Percentiles rank a stretch among this genome's conserved stretches.
phyloP scores from a whole-genome alignment of 2,113 vertebrate species.

The Phrynosoma platyrhinos region DNA sequence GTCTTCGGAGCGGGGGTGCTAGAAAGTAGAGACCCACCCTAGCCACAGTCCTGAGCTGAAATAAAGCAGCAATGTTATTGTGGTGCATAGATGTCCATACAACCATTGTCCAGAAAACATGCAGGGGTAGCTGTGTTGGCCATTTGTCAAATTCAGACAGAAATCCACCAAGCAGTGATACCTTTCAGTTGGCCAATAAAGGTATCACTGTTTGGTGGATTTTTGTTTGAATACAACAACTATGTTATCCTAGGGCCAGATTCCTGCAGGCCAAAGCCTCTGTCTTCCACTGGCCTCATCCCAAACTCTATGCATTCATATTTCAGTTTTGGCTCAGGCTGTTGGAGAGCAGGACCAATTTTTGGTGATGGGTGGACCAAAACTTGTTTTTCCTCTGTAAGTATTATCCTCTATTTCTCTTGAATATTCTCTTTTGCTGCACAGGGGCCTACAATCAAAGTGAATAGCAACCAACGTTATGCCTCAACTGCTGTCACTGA shows the following conservation, averaged over 20 bases:
- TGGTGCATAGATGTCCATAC: background rate
- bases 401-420: background rate
- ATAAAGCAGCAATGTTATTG: background rate
- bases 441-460: slow-evolving; percentile 96
- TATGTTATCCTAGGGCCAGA: background rate
- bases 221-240: background rate
- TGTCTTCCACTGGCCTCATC: background rate
- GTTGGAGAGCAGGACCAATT: background rate
- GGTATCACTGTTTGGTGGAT: no score
- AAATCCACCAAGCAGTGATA: no score
- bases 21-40: background rate
- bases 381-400: background rate
- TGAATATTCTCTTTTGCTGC: slow-evolving; percentile 7
- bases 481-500: slow-evolving; percentile 93
- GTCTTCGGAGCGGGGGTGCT: no score
- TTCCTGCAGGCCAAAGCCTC: background rate
- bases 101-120: background rate
- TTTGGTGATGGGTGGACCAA: background rate
- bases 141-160: no score
- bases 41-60: background rate
- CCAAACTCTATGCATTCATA: background rate
- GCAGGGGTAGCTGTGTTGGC: no score
- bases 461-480: slow-evolving; percentile 97
- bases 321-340: background rate
- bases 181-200: no score